phyloP scores from a whole-genome alignment of 2,113 vertebrate genomes.

The Apeltes quadracus region DNA sequence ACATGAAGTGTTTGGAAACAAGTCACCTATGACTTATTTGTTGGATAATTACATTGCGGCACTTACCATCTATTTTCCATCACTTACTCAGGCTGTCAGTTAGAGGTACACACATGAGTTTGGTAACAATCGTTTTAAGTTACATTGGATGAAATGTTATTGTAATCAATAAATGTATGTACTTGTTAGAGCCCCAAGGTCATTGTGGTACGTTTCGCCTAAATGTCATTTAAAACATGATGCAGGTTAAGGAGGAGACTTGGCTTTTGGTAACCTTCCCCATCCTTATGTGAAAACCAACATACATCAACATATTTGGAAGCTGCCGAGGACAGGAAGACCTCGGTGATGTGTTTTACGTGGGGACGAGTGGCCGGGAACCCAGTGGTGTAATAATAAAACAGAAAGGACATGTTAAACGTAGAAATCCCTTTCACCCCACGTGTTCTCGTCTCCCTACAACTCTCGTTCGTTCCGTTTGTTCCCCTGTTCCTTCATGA shows the following conservation, averaged over 20 bases:
- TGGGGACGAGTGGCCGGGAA: conserved; percentile 61
- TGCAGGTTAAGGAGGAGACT: conserved; percentile 15
- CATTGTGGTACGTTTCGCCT: conserved; percentile 12
- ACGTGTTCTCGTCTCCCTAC: conserved; percentile 55
- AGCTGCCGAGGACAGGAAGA: conserved; percentile 66
- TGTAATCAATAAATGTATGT: conserved; percentile 6
- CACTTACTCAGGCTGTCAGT: background rate
- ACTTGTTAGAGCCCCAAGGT: background rate
- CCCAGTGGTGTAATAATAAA: conserved; percentile 67
- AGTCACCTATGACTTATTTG: background rate
- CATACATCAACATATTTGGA: conserved; percentile 68
- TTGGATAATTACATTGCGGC: background rate
- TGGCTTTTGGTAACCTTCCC: conserved; percentile 27
- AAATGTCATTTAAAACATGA: conserved; percentile 24
- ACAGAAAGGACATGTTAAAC: conserved; percentile 72
- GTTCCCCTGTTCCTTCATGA: conserved; percentile 24
- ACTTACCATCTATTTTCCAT: background rate
- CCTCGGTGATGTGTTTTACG: conserved; percentile 78
- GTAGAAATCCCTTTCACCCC: conserved; percentile 75
- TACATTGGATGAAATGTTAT: conserved; percentile 1
- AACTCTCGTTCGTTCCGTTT: conserved; percentile 23
- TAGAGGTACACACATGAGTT: background rate
- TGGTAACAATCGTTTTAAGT: background rate
- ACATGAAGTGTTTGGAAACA: background rate
- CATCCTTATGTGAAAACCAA: conserved; percentile 40